Percentiles rank a stretch among this genome's conserved stretches.
Conservation (phyloP, 2,113 vertebrate species). For the Anguilla japonica region DNA sequence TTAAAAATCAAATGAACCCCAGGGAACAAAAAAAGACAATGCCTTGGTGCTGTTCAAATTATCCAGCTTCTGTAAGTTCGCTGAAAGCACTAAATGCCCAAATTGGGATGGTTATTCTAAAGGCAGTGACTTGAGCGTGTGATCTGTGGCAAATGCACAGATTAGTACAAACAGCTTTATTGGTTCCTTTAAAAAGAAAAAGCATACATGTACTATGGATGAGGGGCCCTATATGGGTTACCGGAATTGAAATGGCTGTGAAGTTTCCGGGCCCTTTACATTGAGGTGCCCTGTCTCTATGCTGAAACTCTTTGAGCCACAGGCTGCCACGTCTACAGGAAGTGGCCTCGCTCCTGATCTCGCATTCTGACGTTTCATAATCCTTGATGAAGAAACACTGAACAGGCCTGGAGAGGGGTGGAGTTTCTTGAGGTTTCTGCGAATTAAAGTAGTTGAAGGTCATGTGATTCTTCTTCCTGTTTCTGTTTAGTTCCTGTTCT, state of each 20-base stretch:
- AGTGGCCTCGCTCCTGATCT: background rate
- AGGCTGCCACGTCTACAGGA: background rate
- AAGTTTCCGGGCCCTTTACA: background rate
- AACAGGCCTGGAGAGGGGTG: background rate
- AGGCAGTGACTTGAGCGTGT: background rate
- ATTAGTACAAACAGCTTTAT: background rate
- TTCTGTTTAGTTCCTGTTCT: background rate
- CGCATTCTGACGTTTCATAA: background rate
- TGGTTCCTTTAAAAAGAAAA: background rate
- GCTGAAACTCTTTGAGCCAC: no score
- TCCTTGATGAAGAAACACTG: background rate
- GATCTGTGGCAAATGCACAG: background rate
- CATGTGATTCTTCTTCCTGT: background rate
- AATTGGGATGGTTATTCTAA: background rate
- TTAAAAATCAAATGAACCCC: no score
- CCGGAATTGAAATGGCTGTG: background rate
- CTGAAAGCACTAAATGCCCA: no score
- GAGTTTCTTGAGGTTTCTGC: background rate
- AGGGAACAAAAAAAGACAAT: background rate
- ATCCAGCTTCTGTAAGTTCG: no score
- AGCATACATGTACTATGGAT: background rate
- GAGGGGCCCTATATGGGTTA: background rate
- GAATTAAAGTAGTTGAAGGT: background rate
- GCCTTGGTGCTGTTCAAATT: no score
- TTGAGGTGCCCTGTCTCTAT: no score